Evolutionary conservation across 1,140 invertebrate genomes (phyloP).

Genomic region (Rhizoglyphus robini): DNA sequence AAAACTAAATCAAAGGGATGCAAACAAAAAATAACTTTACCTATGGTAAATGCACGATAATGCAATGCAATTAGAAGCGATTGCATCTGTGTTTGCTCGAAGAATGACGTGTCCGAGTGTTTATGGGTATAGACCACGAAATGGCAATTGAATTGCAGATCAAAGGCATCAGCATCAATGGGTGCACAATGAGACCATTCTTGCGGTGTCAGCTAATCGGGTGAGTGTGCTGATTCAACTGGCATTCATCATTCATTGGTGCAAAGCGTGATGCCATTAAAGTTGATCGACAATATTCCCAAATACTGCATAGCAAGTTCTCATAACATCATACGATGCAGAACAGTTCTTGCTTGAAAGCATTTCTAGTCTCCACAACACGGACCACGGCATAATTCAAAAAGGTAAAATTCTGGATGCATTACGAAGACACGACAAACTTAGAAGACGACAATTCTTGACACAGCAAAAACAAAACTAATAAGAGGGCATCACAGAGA

Average conservation of each 20-base stretch:
- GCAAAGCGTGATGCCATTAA: background rate
- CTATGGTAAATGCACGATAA: background rate
- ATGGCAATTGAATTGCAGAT: background rate
- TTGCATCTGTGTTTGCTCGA: background rate
- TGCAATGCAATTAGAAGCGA: background rate
- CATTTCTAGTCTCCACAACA: background rate
- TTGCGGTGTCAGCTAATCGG: background rate
- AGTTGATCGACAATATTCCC: background rate
- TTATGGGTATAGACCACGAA: background rate
- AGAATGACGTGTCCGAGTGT: background rate
- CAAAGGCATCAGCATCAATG: background rate
- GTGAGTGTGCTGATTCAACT: background rate
- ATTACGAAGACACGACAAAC: background rate
- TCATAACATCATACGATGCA: background rate
- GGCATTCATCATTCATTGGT: too few species aligned
- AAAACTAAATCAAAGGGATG: background rate
- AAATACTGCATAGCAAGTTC: background rate
- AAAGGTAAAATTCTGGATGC: slow-evolving; percentile 10
- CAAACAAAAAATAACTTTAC: background rate
- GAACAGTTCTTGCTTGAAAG: background rate
- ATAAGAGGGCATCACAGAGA: background rate
- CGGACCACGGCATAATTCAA: background rate
- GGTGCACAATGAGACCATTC: background rate
- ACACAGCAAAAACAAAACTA: background rate
- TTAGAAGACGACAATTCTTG: background rate